Percentiles rank a stretch among this genome's conserved stretches.
phyloP scores from a whole-genome alignment of 2,888 invertebrate genomes.

The Rapana venosa region DNA sequence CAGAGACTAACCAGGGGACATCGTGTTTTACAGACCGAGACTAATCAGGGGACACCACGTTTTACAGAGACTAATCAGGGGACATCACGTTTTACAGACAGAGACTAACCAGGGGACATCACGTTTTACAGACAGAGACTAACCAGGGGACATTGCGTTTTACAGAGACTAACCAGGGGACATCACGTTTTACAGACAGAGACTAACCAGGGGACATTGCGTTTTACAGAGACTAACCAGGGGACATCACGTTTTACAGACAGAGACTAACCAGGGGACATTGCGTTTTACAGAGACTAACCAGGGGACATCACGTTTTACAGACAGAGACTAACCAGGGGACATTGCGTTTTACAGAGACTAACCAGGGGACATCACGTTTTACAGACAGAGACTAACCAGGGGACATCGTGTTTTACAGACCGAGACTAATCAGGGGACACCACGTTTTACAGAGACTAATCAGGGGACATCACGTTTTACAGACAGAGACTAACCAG shows the following conservation, averaged over 20 bases:
- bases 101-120: no score
- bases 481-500: neutral
- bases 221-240: constrained; percentile 1
- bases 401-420: neutral
- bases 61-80: no score
- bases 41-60: no score
- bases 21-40: constrained; percentile 23
- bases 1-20: neutral
- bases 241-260: neutral
- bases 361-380: no score
- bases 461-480: neutral
- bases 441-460: no score
- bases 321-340: neutral
- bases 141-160: neutral
- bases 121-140: constrained; percentile 3
- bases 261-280: neutral
- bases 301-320: neutral
- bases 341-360: neutral
- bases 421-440: no score
- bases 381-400: no score
- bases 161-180: neutral
- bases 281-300: constrained; percentile 3
- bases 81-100: neutral
- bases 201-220: neutral
- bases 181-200: constrained; percentile 1